Evolutionary conservation across 2,888 invertebrate species (phyloP), one percentile per base, ranked within the genome.

Genomic region (Drosophila quasianomalipes): DNA sequence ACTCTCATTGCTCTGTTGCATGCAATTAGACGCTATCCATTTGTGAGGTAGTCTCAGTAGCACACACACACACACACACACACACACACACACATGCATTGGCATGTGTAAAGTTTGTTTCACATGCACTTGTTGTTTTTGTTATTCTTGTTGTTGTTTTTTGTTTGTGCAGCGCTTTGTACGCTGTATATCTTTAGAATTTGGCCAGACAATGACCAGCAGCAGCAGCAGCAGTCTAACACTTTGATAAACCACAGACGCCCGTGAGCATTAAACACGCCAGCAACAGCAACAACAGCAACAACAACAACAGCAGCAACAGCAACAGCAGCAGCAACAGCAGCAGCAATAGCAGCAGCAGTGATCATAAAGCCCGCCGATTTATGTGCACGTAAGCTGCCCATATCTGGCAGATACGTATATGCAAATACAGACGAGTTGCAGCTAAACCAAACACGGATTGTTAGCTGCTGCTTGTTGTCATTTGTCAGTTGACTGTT

Each of bases 101-200:
- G 12, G 51, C 39, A 52, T 60, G 59, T 70, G 64, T 65, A 59
- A 58, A 72, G 72, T 89, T 86, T 83, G 68, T 73, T 83, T 89
- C 89, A 77, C 85, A 84, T 81, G 82, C 82, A 89, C 87, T 83
- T 89, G 88, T 68, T 84, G 66, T 66, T 60, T 53, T 67, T 84
- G 55, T 41, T 55, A 26, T n/a, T 62, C 44, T 44, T 74, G 70
- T 53, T 63, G 31, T 30, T 69, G 53, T 37, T 30, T 28, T 30
- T 63, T 77, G 71, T 70, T 85, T 87, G 88, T 66, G 64, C 58
- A 60, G 57, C 52, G 69, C 78, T 49, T 67, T 82, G 67, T 75
- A 59, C 63, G 61, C 69, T 63, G 64, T 75, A 78, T 74, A 63
- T 70, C 62, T 75, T 76, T 76, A 73, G 83, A 85, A 85, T 79